Percentiles rank a stretch among this genome's conserved stretches.
Evolutionary conservation across 2,113 vertebrate genomes (phyloP).

Genomic region (Rhinoptilus africanus): DNA sequence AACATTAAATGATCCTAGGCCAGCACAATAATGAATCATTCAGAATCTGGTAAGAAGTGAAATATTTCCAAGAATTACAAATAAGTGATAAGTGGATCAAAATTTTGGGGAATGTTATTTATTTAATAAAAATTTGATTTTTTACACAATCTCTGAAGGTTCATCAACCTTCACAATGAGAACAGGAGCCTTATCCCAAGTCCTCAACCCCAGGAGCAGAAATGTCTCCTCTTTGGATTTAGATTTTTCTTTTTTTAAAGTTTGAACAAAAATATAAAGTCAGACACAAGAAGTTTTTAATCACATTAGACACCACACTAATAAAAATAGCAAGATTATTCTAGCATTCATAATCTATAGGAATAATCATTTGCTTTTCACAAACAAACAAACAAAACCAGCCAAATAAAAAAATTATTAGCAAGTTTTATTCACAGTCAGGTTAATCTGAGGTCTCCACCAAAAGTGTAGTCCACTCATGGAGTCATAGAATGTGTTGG

Average conservation of each 20-base stretch:
- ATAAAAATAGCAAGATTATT: background rate
- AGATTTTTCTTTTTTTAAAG: background rate
- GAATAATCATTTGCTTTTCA: background rate
- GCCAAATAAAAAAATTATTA: background rate
- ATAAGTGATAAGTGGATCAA: background rate
- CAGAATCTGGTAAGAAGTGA: background rate
- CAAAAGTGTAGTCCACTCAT: background rate
- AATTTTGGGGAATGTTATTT: background rate
- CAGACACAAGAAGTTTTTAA: background rate
- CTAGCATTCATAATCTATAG: background rate
- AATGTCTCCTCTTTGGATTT: background rate
- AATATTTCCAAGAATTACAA: background rate
- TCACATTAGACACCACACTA: background rate
- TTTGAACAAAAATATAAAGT: background rate
- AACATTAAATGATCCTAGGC: background rate
- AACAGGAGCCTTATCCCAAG: background rate
- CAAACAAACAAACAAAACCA: background rate
- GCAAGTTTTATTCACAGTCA: background rate
- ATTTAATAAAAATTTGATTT: background rate
- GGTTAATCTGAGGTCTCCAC: background rate
- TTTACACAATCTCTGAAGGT: background rate
- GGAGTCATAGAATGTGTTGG: no score
- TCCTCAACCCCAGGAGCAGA: background rate
- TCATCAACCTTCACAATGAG: background rate
- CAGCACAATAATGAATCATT: background rate